Conservation (phyloP, 2,888 invertebrate genomes). For the Apodemia zela region DNA sequence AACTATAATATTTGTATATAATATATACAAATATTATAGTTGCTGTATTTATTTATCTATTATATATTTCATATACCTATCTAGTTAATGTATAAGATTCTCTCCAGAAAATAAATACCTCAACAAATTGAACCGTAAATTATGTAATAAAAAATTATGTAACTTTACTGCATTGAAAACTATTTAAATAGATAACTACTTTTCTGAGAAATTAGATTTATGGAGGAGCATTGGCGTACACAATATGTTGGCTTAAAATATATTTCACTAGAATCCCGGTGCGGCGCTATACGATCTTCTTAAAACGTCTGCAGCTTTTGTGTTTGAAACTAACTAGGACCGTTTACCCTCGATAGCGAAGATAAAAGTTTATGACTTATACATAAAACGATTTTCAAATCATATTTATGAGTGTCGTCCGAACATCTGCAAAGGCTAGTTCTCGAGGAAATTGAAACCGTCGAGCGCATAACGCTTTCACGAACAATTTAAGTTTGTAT, state of each 20-base stretch:
- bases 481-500: constrained; percentile 77
- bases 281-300: background rate
- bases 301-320: constrained; percentile 71
- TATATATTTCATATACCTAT: too few relatives aligned
- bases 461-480: constrained; percentile 72
- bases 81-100: too few relatives aligned
- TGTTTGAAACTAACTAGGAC: constrained; percentile 66
- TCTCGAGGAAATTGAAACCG: constrained; percentile 76
- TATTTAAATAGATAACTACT: background rate
- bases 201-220: background rate
- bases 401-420: constrained; percentile 71
- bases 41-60: too few relatives aligned
- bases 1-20: too few relatives aligned
- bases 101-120: too few relatives aligned
- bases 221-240: background rate
- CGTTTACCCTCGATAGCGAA: constrained; percentile 58
- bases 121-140: too few relatives aligned
- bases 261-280: constrained; percentile 5
- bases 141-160: too few relatives aligned
- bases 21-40: too few relatives aligned
- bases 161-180: too few relatives aligned
- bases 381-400: constrained; percentile 80
- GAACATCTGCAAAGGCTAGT: constrained; percentile 72
- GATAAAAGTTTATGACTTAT: constrained; percentile 79
- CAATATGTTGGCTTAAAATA: constrained; percentile 5